These are phyloP conservation scores for Eulimnadia texana DNA, from an alignment of 1,140 invertebrate genomes.

Conservation along the genomic window DNA sequence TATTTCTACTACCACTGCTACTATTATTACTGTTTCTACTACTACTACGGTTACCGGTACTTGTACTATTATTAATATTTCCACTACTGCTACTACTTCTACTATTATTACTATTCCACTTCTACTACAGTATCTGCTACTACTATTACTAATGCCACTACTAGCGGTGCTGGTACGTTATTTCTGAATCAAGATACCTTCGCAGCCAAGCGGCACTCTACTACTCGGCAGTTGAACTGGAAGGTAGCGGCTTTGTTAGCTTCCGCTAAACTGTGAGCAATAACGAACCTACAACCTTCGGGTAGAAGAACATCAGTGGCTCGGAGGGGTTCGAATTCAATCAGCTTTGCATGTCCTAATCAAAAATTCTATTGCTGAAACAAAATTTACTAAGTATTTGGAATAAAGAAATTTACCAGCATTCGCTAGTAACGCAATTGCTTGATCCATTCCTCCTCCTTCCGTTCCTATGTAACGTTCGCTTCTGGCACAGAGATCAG, in stretches of 20 bases:
- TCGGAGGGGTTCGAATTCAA: slow-evolving; percentile 82
- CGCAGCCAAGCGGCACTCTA: slow-evolving; percentile 42
- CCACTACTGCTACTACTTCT: too few relatives aligned
- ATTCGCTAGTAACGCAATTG: slow-evolving; percentile 85
- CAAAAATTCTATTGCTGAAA: not conserved
- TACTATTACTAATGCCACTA: too few relatives aligned
- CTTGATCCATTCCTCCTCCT: slow-evolving; percentile 99
- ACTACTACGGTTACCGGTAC: too few relatives aligned
- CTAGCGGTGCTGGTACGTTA: too few relatives aligned
- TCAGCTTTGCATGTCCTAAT: slow-evolving; percentile 66
- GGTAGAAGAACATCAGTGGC: slow-evolving; percentile 66
- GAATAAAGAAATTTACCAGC: slow-evolving; percentile 38
- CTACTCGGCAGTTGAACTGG: slow-evolving; percentile 73
- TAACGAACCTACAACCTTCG: slow-evolving; percentile 67
- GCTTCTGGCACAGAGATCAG: slow-evolving; percentile 67
- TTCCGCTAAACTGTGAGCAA: slow-evolving; percentile 77
- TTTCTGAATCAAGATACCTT: slow-evolving; percentile 27
- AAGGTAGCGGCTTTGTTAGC: slow-evolving; percentile 84
- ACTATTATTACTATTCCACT: too few relatives aligned
- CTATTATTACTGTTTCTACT: too few relatives aligned
- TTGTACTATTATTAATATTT: too few relatives aligned
- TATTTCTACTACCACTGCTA: too few relatives aligned
- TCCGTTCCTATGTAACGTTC: slow-evolving; percentile 89
- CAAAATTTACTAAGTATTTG: slow-evolving; percentile 1
- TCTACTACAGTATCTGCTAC: too few relatives aligned